phyloP scores from a whole-genome alignment of 2,888 invertebrate species.

The Eulithis testata region DNA sequence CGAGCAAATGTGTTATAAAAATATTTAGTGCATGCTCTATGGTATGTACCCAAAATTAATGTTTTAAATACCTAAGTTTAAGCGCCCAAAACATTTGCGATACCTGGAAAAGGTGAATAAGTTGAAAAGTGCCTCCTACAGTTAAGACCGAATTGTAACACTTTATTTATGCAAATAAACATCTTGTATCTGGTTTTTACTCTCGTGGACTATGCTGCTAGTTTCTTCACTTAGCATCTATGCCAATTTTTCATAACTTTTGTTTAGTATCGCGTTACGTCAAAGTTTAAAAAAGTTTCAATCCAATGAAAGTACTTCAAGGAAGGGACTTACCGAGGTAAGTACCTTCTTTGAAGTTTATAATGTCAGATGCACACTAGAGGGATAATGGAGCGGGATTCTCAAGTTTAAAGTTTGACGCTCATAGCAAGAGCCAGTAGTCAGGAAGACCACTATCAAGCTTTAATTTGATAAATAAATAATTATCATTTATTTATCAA shows the following conservation, averaged over 20 bases:
- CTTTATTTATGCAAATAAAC: too few relatives aligned
- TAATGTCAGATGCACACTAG: slow-evolving; percentile 21
- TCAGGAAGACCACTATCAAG: neutral
- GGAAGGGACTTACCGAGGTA: neutral
- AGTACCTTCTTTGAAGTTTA: slow-evolving; percentile 14
- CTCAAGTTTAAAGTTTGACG: slow-evolving; percentile 17
- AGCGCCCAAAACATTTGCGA: too few relatives aligned
- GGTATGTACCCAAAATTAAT: too few relatives aligned
- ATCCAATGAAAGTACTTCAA: neutral
- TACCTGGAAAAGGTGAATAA: too few relatives aligned
- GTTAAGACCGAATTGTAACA: too few relatives aligned
- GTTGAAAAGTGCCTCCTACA: too few relatives aligned
- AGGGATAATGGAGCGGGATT: slow-evolving; percentile 22
- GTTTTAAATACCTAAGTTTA: too few relatives aligned
- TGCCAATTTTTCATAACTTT: neutral
- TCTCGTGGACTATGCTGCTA: too few relatives aligned
- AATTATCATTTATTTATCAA: too few relatives aligned
- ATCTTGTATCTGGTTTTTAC: too few relatives aligned
- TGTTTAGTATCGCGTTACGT: neutral
- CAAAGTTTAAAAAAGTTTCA: slow-evolving; percentile 5
- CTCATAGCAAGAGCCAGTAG: slow-evolving; percentile 11
- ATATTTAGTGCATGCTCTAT: too few relatives aligned
- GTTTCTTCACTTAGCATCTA: neutral
- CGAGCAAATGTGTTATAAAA: too few relatives aligned
- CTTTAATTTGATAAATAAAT: neutral